Conservation (phyloP, 2,888 invertebrate species). For the Caenorhabditis angaria region DNA sequence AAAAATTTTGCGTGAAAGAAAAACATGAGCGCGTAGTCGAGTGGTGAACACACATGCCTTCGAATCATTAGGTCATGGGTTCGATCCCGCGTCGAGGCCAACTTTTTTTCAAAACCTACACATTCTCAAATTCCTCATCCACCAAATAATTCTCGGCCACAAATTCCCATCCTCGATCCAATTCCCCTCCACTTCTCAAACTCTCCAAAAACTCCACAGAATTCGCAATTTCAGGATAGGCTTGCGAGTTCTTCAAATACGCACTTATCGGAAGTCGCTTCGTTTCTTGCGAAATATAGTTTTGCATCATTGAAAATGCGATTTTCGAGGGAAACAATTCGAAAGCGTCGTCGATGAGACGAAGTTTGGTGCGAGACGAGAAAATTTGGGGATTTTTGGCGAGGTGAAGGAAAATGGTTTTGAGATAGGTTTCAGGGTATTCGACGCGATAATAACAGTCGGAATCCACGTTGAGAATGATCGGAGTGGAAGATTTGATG, state of each 20-base stretch:
- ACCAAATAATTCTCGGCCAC: background rate
- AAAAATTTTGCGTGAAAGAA: too few relatives aligned
- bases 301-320: background rate
- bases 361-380: background rate
- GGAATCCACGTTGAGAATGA: background rate
- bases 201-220: too few relatives aligned
- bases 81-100: too few relatives aligned
- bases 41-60: too few relatives aligned
- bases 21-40: too few relatives aligned
- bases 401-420: background rate
- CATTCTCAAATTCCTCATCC: background rate
- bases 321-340: background rate
- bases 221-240: background rate
- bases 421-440: background rate
- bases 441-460: background rate
- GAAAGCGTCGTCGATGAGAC: background rate
- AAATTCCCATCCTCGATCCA: background rate
- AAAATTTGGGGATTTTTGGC: background rate
- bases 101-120: background rate
- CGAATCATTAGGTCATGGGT: too few relatives aligned
- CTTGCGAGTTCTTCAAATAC: background rate
- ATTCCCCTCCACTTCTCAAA: background rate
- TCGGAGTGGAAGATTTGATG: background rate
- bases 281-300: background rate
- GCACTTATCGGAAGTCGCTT: background rate